Evolutionary conservation across 2,888 invertebrate species (phyloP), one percentile per base, ranked within the genome.

Genomic region (Ochlodes sylvanus): DNA sequence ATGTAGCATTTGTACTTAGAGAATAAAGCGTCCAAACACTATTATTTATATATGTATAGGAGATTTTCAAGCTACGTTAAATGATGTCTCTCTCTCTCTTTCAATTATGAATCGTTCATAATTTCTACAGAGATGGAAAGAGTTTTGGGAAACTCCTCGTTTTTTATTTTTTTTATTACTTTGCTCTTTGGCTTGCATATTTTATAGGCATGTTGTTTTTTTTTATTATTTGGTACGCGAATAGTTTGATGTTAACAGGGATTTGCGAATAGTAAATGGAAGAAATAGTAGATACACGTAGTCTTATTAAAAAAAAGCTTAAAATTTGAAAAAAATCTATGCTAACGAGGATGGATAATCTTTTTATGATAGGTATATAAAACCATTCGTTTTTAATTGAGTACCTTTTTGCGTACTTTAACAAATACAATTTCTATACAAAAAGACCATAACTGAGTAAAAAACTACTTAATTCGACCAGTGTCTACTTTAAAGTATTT

Each of bases 1-100:
- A 75, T 79, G 75, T 78, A 80, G 76, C 74, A 79, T 60, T 70
- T 86, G 90, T 90, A 90, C 90, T 90, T 90, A 90, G 81, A 74
- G 75, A 72, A 72, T 79, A 78, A 82, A 77, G 83, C 88, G 89
- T 90, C 89, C 89, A 89, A 77, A 69, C 67, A 60, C 41, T 60
- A 54, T 67, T 47, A 67, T 60, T 60, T 66, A 65, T 66, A 65
- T 66, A 66, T 42, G 7, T 63, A 42, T 42, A 54, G 27, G 66
- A 60, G 66, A 60, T 60, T 66, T 60, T 66, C 60, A 58, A 42
- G 41, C 21, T 44, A 42, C 19, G 47, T 19, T 9, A 50, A 15
- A 9, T 32, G 15, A 21, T 41, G 62, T 47, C 21, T 71, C 63
- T 69, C 67, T 67, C 42, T 68, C 65, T 52, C 38, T 38, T 38